A percentile compares a stretch with the other conserved stretches of the same genome.
Conservation (phyloP, 1,140 invertebrate species). For the Drosophila sp. region DNA sequence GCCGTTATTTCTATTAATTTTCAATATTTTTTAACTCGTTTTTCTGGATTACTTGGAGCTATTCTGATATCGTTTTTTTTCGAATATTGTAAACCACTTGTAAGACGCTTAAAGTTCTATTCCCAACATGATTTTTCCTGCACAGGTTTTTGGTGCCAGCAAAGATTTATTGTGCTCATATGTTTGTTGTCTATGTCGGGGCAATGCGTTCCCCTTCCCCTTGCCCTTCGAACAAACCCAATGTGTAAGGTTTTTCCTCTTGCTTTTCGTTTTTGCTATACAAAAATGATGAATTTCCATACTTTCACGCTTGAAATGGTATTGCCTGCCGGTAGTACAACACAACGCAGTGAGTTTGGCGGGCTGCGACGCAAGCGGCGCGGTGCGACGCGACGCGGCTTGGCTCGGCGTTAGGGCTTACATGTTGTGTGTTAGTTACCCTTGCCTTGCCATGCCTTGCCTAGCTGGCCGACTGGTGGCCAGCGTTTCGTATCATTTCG, state of each 20-base stretch:
- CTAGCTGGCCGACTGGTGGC: conserved; percentile 30
- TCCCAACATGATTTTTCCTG: neutral
- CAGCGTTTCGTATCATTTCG: conserved; percentile 19
- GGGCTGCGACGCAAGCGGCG: neutral
- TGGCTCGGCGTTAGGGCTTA: neutral
- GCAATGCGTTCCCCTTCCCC: neutral
- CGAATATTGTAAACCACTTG: neutral
- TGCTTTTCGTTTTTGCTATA: neutral
- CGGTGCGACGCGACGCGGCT: no score
- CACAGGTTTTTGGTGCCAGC: neutral
- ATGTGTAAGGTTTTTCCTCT: neutral
- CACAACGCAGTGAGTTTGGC: conserved; percentile 1
- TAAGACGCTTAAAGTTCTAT: conserved; percentile 4
- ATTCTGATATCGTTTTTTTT: no score
- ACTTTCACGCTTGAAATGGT: conserved; percentile 62
- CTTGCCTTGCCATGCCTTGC: conserved; percentile 2
- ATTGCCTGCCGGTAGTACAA: conserved; percentile 25
- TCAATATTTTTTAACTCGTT: no score
- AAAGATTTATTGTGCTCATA: conserved; percentile 5
- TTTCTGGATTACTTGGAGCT: no score
- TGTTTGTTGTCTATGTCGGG: neutral
- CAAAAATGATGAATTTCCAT: conserved; percentile 77
- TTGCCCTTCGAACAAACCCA: conserved; percentile 11
- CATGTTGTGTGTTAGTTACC: conserved; percentile 20
- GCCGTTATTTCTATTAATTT: no score